Evolutionary conservation across 2,888 invertebrate genomes (phyloP).

Genomic region (Sphaeridia pumilis): DNA sequence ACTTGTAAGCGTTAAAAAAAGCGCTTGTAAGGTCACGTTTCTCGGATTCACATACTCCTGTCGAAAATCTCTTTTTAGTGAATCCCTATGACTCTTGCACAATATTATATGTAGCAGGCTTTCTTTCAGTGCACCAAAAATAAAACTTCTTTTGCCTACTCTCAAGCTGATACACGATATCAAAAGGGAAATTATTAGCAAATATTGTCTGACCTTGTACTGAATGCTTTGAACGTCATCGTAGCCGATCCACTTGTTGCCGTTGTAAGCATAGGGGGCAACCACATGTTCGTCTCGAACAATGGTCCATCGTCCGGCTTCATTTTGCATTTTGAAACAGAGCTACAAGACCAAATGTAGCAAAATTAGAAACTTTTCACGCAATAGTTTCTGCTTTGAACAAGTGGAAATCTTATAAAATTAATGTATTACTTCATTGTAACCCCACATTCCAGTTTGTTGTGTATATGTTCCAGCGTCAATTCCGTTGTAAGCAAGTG

Average conservation of each 20-base stretch:
- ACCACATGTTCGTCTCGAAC: slow-evolving; percentile 47
- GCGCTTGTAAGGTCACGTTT: no score
- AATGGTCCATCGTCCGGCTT: slow-evolving; percentile 43
- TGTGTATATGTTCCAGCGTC: slow-evolving; percentile 12
- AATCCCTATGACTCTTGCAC: no score
- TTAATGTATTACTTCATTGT: slow-evolving; percentile 12
- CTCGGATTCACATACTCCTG: no score
- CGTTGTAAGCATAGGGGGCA: slow-evolving; percentile 52
- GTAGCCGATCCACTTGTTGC: slow-evolving; percentile 57
- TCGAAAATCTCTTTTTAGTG: no score
- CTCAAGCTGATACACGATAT: no score
- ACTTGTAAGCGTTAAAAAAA: background rate
- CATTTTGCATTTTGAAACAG: slow-evolving; percentile 36
- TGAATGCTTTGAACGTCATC: slow-evolving; percentile 48
- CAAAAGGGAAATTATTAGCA: no score
- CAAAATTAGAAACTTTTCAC: background rate
- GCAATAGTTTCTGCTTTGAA: background rate
- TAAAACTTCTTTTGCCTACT: no score
- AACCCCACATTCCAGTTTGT: slow-evolving; percentile 15
- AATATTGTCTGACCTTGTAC: background rate
- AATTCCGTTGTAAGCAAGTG: slow-evolving; percentile 1
- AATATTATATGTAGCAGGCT: no score
- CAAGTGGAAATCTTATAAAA: background rate
- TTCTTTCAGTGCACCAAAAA: no score
- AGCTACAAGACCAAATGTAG: slow-evolving; percentile 38